phyloP scores from a whole-genome alignment of 2,888 invertebrate species.

The Alloplasta piceator region DNA sequence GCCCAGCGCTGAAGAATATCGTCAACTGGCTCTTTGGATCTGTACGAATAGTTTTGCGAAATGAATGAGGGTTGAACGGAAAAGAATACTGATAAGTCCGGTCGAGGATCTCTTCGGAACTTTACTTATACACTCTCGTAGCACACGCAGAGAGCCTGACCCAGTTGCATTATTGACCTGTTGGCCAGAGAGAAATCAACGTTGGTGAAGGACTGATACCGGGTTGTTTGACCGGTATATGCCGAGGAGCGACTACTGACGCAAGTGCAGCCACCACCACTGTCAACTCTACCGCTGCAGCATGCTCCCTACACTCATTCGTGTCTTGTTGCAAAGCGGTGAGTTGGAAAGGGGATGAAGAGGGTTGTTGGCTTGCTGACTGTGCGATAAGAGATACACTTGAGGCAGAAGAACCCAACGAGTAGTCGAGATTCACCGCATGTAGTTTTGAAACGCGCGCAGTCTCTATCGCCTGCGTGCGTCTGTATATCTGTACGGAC shows the following conservation, averaged over 20 bases:
- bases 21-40: not conserved
- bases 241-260: not conserved
- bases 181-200: conserved; percentile 71
- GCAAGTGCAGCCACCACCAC: conserved; percentile 4
- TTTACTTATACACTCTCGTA: conserved; percentile 37
- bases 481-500: conserved; percentile 38
- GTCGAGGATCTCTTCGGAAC: too few relatives aligned
- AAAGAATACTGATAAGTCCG: too few relatives aligned
- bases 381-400: conserved; percentile 73
- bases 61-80: too few relatives aligned
- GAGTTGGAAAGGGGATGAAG: conserved; percentile 36
- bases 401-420: conserved; percentile 73
- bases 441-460: conserved; percentile 77
- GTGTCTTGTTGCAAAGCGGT: not conserved
- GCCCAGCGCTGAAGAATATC: not conserved
- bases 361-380: conserved; percentile 58
- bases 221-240: conserved; percentile 57
- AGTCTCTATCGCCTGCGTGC: conserved; percentile 67
- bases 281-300: not conserved
- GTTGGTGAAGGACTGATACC: conserved; percentile 70
- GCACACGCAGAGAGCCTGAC: conserved; percentile 73
- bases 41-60: not conserved
- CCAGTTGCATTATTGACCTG: conserved; percentile 78
- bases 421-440: conserved; percentile 74
- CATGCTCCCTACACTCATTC: not conserved